These are phyloP conservation scores for Oceanodroma tethys DNA, from an alignment of 2,113 vertebrate species.

Conservation along the genomic window DNA sequence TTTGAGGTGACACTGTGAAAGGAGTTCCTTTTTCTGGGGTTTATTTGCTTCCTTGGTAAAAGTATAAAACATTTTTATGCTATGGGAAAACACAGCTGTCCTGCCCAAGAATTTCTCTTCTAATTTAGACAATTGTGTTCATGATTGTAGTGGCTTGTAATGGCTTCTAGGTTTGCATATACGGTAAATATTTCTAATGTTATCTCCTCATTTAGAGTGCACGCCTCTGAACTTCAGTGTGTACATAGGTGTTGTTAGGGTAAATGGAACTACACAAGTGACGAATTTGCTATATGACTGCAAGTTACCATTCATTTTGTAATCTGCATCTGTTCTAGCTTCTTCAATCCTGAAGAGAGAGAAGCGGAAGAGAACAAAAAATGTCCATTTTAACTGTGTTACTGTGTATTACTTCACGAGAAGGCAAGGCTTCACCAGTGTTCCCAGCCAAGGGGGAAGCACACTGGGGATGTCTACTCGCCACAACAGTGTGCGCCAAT, in stretches of 20 bases:
- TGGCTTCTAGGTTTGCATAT: not conserved
- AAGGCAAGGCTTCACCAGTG: slow-evolving; percentile 96
- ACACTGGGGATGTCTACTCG: slow-evolving; percentile 95
- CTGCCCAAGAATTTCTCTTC: not conserved
- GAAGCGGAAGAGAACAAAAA: slow-evolving; percentile 89
- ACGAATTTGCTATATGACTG: not conserved
- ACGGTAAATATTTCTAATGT: not conserved
- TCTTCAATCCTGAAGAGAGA: slow-evolving; percentile 94
- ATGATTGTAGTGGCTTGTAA: not conserved
- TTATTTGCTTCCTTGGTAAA: not conserved
- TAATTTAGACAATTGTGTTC: not conserved
- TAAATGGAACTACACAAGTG: not conserved
- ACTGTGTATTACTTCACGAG: slow-evolving; percentile 97
- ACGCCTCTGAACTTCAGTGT: not conserved
- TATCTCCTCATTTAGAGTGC: not conserved
- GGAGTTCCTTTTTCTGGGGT: not conserved
- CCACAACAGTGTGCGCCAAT: slow-evolving; percentile 93
- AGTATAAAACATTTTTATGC: not conserved
- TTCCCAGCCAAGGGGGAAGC: slow-evolving; percentile 97
- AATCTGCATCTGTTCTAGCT: slow-evolving; percentile 73
- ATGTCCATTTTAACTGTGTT: slow-evolving; percentile 97
- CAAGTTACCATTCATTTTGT: not conserved
- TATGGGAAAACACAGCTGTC: not conserved
- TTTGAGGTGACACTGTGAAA: not conserved
- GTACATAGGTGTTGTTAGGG: not conserved